Base-by-base conservation (phyloP, 2,888 invertebrate species). In the Cerastoderma edule region DNA sequence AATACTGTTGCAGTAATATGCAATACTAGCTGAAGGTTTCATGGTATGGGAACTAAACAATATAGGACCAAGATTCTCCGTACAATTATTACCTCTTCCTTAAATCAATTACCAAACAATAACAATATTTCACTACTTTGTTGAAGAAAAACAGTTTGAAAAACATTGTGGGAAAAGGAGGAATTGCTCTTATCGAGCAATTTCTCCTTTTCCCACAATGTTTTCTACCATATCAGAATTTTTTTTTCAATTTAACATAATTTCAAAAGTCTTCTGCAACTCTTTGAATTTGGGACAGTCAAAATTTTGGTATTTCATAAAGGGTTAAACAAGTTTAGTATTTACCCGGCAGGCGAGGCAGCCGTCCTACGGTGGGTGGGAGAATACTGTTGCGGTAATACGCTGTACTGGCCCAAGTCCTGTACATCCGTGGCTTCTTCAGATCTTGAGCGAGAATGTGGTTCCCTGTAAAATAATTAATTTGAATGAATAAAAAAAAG, bases 351-450 rank as follows among this genome's bases (percentile, higher is more conserved):
- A 24, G 72, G 32, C 1, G 73, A 73, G 1, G 73, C 67, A 0
- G 73, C 73, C 24, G 67, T 50, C 16, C 73, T 32, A 2, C 73
- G 16, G 44, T 56, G 35, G 1, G 73, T 73, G 6, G 60, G 60
- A 2, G 60, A 60, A 19, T 57, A 48, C 19, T 69, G 33, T n/a
- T 27, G n/a, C 0, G 60, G 60, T 60, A 60, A 60, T 24, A 39
- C 60, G 64, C 78, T 82, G 54, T 74, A 72, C 72, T 82, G 76
- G 50, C 78, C 76, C 32, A 82, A 24, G 39, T 82, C 82, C 72
- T 76, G 73, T 0, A 78, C 67, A 27, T 67, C 63, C 30, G 50
- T 63, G 30, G 78, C 67, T 53, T 78, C 82, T 48, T 82, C 82
- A 19, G 82, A 82, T 64, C 60, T 82, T 6, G 78, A 82, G 44